Evolutionary conservation across 2,888 invertebrate species (phyloP).

Genomic region (Steromphala cineraria): DNA sequence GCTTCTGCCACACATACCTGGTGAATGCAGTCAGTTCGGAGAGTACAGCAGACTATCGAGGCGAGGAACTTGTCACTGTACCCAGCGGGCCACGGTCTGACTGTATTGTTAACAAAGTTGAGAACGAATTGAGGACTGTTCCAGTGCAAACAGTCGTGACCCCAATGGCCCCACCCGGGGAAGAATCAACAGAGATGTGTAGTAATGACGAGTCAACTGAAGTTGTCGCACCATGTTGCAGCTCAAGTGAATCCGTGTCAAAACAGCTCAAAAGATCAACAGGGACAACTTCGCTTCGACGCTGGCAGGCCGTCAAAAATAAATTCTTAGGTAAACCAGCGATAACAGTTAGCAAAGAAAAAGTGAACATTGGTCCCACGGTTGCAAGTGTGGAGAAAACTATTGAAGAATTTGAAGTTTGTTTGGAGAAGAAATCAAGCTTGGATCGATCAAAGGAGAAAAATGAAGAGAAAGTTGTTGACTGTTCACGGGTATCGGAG

Average conservation of each 20-base stretch:
- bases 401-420: constrained; percentile 9
- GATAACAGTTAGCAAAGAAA: not conserved
- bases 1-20: too few relatives aligned
- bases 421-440: not conserved
- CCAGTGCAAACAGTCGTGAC: constrained; percentile 10
- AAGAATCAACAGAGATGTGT: not conserved
- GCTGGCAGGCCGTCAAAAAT: constrained; percentile 15
- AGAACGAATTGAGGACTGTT: not conserved
- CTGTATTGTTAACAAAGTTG: not conserved
- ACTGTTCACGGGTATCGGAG: constrained; percentile 1
- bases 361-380: not conserved
- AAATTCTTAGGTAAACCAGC: constrained; percentile 13
- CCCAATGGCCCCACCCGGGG: not conserved
- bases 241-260: not conserved
- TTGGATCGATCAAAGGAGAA: not conserved
- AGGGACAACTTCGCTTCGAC: not conserved
- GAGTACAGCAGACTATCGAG: not conserved
- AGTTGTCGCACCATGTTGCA: not conserved
- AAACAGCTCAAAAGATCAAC: constrained; percentile 12
- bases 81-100: not conserved
- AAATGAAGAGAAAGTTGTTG: not conserved
- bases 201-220: not conserved
- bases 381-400: constrained; percentile 11
- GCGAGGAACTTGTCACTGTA: not conserved
- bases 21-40: too few relatives aligned